Conservation (phyloP, 2,797 vertebrate species). For the Gymnodraco acuticeps region DNA sequence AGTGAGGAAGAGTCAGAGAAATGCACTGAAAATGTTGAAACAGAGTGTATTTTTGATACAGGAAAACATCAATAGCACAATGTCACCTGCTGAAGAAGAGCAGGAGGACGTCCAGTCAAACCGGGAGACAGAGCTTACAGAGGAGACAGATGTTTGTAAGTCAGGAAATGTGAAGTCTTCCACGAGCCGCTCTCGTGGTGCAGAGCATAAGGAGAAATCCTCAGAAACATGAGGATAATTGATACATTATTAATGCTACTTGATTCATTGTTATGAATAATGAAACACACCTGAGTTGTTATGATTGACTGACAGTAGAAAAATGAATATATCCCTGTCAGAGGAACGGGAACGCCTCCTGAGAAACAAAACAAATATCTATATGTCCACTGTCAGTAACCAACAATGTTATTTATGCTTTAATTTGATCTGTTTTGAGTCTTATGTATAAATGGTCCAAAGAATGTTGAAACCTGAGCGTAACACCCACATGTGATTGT, state of each 20-base stretch:
- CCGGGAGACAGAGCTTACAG: slow-evolving; percentile 30
- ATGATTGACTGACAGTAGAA: background rate
- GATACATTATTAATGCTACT: background rate
- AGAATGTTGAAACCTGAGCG: background rate
- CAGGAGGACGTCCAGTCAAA: slow-evolving; percentile 24
- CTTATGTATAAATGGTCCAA: background rate
- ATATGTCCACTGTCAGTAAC: background rate
- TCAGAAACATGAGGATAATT: background rate
- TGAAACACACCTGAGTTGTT: background rate
- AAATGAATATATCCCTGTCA: background rate
- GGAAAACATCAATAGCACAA: background rate
- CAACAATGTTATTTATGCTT: background rate
- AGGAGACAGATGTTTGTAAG: slow-evolving; percentile 19
- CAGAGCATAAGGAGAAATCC: background rate
- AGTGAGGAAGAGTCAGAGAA: slow-evolving; percentile 25
- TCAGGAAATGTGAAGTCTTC: slow-evolving; percentile 33
- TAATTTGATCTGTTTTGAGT: background rate
- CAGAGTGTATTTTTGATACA: background rate
- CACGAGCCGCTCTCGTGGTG: background rate
- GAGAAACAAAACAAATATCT: background rate
- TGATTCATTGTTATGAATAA: slow-evolving; percentile 33
- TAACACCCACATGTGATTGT: background rate
- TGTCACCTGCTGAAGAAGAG: background rate
- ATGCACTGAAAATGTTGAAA: slow-evolving; percentile 3
- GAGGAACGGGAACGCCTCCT: background rate